Evolutionary conservation across 2,113 vertebrate species (phyloP).

Genomic region (Takifugu flavidus): DNA sequence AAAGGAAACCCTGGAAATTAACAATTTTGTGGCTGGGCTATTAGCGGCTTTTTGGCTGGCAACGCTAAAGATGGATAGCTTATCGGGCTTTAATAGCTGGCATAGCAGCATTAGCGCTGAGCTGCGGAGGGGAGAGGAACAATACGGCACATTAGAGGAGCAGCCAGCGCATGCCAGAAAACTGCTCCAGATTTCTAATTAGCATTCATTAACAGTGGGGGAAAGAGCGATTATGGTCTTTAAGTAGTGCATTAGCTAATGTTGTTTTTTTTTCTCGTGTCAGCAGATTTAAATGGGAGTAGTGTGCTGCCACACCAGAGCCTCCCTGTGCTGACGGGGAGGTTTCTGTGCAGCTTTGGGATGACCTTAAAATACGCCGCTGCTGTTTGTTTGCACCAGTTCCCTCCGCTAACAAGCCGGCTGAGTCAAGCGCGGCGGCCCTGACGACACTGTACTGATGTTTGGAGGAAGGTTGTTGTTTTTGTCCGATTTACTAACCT

Average conservation of each 20-base stretch:
- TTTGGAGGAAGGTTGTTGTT: slow-evolving; percentile 1
- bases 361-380: slow-evolving; percentile 65
- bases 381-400: slow-evolving; percentile 65
- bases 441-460: slow-evolving; percentile 12
- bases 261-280: slow-evolving; percentile 68
- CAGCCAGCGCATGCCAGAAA: slow-evolving; percentile 71
- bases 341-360: slow-evolving; percentile 54
- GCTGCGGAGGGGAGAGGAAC: slow-evolving; percentile 68
- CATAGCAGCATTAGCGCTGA: slow-evolving; percentile 74
- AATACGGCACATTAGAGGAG: slow-evolving; percentile 75
- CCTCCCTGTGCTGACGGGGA: slow-evolving; percentile 67
- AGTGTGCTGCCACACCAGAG: slow-evolving; percentile 66
- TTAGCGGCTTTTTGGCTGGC: slow-evolving; percentile 71
- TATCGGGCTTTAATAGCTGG: slow-evolving; percentile 76
- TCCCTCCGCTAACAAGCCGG: slow-evolving; percentile 59
- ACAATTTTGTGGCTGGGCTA: slow-evolving; percentile 67
- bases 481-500: neutral
- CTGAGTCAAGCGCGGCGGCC: slow-evolving; percentile 31
- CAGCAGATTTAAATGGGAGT: slow-evolving; percentile 74
- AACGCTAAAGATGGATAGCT: slow-evolving; percentile 73
- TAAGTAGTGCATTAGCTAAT: slow-evolving; percentile 80
- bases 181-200: slow-evolving; percentile 75
- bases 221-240: slow-evolving; percentile 79
- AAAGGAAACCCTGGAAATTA: slow-evolving; percentile 65
- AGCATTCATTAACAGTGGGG: slow-evolving; percentile 79